Percentiles rank a stretch among this genome's conserved stretches.
Conservation (phyloP, 2,113 vertebrate species). For the Fregetta grallaria region DNA sequence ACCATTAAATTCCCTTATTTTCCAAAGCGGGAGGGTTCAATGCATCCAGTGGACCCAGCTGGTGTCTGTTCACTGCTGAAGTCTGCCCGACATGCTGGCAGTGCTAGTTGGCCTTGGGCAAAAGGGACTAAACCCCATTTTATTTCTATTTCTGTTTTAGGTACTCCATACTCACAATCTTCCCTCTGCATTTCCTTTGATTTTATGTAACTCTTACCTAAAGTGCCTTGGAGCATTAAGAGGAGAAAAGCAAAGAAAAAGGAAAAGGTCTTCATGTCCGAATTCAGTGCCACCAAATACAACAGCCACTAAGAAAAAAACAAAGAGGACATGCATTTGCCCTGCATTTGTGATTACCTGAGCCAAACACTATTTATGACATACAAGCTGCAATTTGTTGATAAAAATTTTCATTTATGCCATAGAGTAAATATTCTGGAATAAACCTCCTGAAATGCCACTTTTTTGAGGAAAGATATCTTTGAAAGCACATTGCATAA, state of each 20-base stretch:
- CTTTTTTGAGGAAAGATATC: not conserved
- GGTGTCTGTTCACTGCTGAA: not conserved
- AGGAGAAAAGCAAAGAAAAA: not conserved
- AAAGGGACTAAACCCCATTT: not conserved
- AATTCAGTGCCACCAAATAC: not conserved
- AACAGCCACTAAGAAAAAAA: not conserved
- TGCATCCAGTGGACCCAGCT: not conserved
- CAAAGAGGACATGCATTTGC: not conserved
- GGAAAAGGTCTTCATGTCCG: not conserved
- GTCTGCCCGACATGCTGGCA: rapidly evolving
- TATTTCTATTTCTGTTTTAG: not conserved
- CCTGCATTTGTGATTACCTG: not conserved
- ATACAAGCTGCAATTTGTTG: not conserved
- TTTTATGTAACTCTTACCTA: not conserved
- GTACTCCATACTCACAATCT: not conserved
- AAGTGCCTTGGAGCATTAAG: not conserved
- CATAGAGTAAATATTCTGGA: not conserved
- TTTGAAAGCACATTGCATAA: not conserved
- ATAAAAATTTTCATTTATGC: not conserved
- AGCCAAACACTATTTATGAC: not conserved
- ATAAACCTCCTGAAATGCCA: not conserved
- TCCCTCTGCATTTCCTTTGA: not conserved
- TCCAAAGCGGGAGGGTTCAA: not conserved
- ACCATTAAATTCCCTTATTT: not conserved
- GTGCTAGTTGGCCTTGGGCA: not conserved